These are phyloP conservation scores for Luperina testacea DNA, from an alignment of 2,888 invertebrate species.

Conservation along the genomic window DNA sequence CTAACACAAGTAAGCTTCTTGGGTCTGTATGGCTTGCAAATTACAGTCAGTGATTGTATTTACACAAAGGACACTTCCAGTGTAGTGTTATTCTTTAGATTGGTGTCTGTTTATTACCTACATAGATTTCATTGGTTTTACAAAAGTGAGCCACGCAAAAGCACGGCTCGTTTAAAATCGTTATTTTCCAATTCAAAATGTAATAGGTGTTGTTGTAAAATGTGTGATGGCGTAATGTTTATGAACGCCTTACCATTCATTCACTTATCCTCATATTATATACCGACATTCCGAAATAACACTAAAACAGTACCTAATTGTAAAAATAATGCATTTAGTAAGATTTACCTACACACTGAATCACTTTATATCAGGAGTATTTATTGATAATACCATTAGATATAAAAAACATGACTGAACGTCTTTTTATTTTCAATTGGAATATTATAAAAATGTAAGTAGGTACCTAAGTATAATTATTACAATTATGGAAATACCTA, in stretches of 20 bases:
- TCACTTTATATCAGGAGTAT: slow-evolving; percentile 10
- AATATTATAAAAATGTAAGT: slow-evolving; percentile 3
- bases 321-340: slow-evolving; percentile 47
- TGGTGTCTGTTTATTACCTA: slow-evolving; percentile 53
- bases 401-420: slow-evolving; percentile 56
- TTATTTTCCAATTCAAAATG: slow-evolving; percentile 19
- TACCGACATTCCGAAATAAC: slow-evolving; percentile 48
- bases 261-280: slow-evolving; percentile 14
- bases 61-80: slow-evolving; percentile 48
- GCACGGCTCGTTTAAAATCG: slow-evolving; percentile 22
- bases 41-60: slow-evolving; percentile 43
- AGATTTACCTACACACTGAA: slow-evolving; percentile 17
- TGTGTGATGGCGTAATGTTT: slow-evolving; percentile 12
- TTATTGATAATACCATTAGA: slow-evolving; percentile 43
- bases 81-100: slow-evolving; percentile 48
- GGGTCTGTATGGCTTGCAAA: slow-evolving; percentile 44
- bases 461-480: neutral
- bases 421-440: slow-evolving; percentile 37
- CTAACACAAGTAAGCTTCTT: slow-evolving; percentile 56
- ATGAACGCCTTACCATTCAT: slow-evolving; percentile 37
- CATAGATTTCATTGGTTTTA: slow-evolving; percentile 37
- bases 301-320: slow-evolving; percentile 34
- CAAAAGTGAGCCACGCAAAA: slow-evolving; percentile 8
- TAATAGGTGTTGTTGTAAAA: slow-evolving; percentile 15
- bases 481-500: neutral